Conservation (phyloP, 2,888 invertebrate species). For the Agrotis puta region DNA sequence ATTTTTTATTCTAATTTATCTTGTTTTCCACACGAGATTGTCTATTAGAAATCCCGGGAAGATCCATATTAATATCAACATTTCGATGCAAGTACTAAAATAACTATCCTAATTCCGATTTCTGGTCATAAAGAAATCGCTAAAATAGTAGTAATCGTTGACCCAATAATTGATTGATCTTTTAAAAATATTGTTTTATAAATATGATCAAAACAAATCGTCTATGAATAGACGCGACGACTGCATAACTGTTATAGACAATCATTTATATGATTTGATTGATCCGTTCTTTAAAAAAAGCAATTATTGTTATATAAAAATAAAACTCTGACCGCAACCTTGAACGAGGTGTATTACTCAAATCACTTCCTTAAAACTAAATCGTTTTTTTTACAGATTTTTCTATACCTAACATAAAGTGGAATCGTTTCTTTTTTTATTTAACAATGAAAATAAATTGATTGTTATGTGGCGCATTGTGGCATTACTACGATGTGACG, state of each 20-base stretch:
- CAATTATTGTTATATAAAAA: conserved; percentile 62
- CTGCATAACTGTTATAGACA: conserved; percentile 28
- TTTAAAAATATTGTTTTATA: neutral
- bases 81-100: too few species aligned
- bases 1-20: too few species aligned
- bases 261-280: conserved; percentile 47
- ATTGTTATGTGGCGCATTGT: conserved; percentile 30
- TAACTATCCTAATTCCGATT: too few species aligned
- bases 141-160: conserved; percentile 14
- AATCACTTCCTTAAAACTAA: conserved; percentile 67
- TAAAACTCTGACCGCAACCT: conserved; percentile 45
- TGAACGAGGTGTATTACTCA: conserved; percentile 58
- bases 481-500: conserved; percentile 20
- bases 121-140: conserved; percentile 4
- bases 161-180: conserved; percentile 30
- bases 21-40: too few species aligned
- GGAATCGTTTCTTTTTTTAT: conserved; percentile 24
- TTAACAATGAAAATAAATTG: conserved; percentile 51
- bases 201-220: conserved; percentile 22
- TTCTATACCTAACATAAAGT: conserved; percentile 16
- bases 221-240: conserved; percentile 30
- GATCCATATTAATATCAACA: too few species aligned
- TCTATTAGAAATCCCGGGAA: too few species aligned
- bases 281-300: conserved; percentile 42
- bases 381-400: conserved; percentile 62